Evolutionary conservation across 2,113 vertebrate genomes (phyloP).

Genomic region (Lepus europaeus): DNA sequence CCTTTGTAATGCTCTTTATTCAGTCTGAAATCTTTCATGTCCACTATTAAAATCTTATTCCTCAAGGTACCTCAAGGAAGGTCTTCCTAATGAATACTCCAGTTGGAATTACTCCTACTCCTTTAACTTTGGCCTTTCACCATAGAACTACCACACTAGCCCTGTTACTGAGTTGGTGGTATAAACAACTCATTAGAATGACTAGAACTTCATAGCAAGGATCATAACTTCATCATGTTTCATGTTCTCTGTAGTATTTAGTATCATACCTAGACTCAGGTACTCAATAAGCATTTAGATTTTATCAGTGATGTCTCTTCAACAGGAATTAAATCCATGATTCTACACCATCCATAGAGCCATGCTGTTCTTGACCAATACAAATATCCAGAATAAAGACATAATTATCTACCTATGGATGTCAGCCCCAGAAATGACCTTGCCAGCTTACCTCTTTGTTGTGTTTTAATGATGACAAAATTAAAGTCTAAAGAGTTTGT

Average conservation of each 20-base stretch:
- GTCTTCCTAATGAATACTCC: background rate
- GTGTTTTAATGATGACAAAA: background rate
- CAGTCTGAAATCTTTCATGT: background rate
- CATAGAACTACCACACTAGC: background rate
- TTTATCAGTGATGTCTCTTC: background rate
- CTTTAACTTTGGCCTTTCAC: background rate
- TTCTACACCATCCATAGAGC: background rate
- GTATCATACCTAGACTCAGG: background rate
- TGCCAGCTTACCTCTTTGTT: background rate
- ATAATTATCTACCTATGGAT: background rate
- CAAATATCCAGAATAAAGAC: conserved; percentile 33
- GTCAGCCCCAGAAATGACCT: background rate
- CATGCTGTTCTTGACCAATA: background rate
- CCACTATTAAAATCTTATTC: background rate
- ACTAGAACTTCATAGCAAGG: background rate
- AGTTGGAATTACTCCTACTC: background rate
- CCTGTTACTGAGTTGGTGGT: background rate
- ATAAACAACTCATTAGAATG: background rate
- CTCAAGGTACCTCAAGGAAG: background rate
- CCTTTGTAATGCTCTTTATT: background rate
- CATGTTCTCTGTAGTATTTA: background rate
- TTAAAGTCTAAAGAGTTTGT: background rate
- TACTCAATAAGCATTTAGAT: background rate
- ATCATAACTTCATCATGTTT: background rate
- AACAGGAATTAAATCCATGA: background rate